Evolutionary conservation across 2,113 vertebrate genomes (phyloP).

Genomic region (Apteryx owenii): DNA sequence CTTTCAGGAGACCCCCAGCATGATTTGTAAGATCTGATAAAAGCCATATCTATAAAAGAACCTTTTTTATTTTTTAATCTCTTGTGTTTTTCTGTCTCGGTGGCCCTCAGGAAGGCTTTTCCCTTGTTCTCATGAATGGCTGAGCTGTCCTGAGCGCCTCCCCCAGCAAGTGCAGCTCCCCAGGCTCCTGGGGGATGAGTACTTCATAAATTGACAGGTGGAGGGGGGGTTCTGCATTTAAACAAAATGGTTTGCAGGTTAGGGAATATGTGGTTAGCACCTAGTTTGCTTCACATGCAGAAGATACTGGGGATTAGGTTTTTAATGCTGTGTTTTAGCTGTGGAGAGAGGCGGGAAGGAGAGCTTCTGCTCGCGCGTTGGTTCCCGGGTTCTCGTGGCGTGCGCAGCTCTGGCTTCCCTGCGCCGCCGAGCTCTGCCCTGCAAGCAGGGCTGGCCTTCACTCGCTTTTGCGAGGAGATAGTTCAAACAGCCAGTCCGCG

Average conservation of each 20-base stretch:
- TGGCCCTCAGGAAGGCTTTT: neutral
- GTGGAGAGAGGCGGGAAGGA: neutral
- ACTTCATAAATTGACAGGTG: neutral
- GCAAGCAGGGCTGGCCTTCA: neutral
- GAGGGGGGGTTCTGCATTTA: neutral
- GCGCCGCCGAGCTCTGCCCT: neutral
- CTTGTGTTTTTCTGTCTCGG: neutral
- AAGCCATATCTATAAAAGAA: neutral
- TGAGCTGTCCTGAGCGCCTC: neutral
- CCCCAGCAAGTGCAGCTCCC: neutral
- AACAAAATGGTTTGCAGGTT: neutral
- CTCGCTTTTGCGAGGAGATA: neutral
- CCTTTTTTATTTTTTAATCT: neutral
- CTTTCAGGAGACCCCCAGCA: neutral
- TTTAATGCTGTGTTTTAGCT: neutral
- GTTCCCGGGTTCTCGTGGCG: neutral
- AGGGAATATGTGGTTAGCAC: neutral
- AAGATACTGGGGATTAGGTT: neutral
- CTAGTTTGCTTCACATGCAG: neutral
- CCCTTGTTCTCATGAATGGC: fast-evolving
- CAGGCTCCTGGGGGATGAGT: neutral
- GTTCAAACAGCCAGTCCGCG: constrained; percentile 31
- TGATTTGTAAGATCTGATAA: neutral
- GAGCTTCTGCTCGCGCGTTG: neutral
- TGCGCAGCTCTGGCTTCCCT: neutral